Base-by-base conservation (phyloP, 2,888 invertebrate genomes). In the Cylloceria caligata region DNA sequence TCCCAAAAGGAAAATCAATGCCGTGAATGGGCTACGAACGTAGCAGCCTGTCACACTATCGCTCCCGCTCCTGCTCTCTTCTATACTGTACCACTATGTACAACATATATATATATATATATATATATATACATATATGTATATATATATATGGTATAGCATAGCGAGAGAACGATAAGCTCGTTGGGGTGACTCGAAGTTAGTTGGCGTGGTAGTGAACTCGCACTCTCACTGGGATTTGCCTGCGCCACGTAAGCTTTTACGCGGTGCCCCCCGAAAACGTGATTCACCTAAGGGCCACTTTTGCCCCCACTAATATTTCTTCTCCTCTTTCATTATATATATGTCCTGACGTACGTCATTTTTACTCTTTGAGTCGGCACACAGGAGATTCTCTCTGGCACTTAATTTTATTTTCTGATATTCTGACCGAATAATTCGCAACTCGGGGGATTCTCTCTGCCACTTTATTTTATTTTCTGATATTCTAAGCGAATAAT, bases 1-100 rank as follows among this genome's bases (percentile, higher is more conserved):
- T 64, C 85, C 87, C 87, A 88, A 90, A 90, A 89, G 88, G 88
- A 90, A 91, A 90, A 91, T 91, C 91, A 90, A 91, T 91, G 91
- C 89, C 81, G 89, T 86, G 89, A 90, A 91, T 89, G 87, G 89
- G 89, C 89, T 88, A 80, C 76, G 80, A 83, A 80, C 80, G 73
- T 83, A 84, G 84, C 85, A 83, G 85, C 80, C 83, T 84, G 85
- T 85, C 85, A 85, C 85, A 85, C 85, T 85, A 85, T 85, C 82
- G 80, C 75, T 79, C 64, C 65, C 34, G 62, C 64, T 71, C 65
- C 49, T 65, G 19, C 21, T 36, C 60, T 39, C 62, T 36, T 73
- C 73, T 65, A 52, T 74, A 60, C 65, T 65, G 21, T 74, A 39
- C 39, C 52, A 39, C 79, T 62, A 75, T 45, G 21, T 68, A 62